Conservation (phyloP, 2,113 vertebrate genomes). For the Camelus dromedarius region DNA sequence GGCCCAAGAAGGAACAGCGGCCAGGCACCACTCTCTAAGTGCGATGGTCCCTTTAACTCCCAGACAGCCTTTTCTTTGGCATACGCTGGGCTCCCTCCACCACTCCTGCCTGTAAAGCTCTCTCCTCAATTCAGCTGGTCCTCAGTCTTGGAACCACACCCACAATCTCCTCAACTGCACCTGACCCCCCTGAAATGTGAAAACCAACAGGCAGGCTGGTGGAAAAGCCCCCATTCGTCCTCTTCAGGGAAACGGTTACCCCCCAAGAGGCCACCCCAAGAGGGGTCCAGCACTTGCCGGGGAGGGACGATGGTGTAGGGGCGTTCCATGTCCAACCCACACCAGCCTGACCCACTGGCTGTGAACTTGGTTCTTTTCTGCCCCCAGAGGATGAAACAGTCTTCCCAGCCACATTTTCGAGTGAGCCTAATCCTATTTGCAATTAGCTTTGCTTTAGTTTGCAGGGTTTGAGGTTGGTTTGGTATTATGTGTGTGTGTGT, state of each 20-base stretch:
- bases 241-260: conserved; percentile 61
- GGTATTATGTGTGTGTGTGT: neutral
- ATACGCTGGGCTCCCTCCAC: neutral
- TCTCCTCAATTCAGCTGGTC: rapidly evolving
- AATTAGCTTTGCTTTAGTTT: conserved; percentile 83
- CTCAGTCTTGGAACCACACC: neutral
- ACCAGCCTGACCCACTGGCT: conserved; percentile 66
- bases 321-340: conserved; percentile 10
- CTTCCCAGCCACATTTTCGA: conserved; percentile 77
- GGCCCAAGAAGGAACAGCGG: neutral
- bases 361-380: conserved; percentile 69
- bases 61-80: conserved; percentile 53
- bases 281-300: conserved; percentile 43
- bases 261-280: conserved; percentile 63
- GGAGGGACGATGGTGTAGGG: neutral
- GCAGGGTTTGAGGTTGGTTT: conserved; percentile 75
- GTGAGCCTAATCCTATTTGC: conserved; percentile 84
- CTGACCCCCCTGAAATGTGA: neutral
- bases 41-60: neutral
- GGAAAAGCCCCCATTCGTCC: conserved; percentile 40
- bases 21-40: neutral
- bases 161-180: neutral
- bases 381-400: conserved; percentile 20
- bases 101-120: neutral
- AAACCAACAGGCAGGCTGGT: conserved; percentile 21